Base-by-base conservation (phyloP, 2,797 vertebrate genomes). In the Moxostoma hubbsi region DNA sequence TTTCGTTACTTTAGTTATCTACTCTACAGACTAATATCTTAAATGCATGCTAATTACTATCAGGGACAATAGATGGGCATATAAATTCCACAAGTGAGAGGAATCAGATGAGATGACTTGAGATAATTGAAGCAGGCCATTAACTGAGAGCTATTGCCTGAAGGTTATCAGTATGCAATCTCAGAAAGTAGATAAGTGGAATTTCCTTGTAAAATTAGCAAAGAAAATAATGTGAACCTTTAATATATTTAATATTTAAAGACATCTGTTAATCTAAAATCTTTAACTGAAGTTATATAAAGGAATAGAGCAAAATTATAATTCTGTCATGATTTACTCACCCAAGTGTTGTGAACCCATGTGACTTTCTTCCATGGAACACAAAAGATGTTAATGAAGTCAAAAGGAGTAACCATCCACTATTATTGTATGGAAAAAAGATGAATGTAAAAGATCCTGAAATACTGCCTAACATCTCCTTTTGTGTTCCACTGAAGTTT, bases 81-180 rank as follows among this genome's bases (percentile, higher is more conserved):
- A 49, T n/a, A 59, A 50, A 73, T 73, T 61, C 15, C 45, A 59
- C 43, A 73, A 59, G 45, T 13, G 45, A 61, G 43, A 49, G 55
- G 15, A 73, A 61, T 73, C 46, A 18, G 70, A 73, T 50, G 55
- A 73, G 46, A 49, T 73, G 45, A 61, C n/a, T 13, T 71, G n/a
- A 71, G 68, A 57, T 57, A 71, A 71, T 73, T 70, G n/a, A 72
- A 73, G 55, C 13, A 10, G 55, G 12, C 50, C 45, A 73, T 73
- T 61, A 49, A 73, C 45, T 18, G 24, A 73, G 57, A 5, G 70
- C 54, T 49, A 47, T 49, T 12, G 11, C 46, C 70, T 49, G n/a
- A 61, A 61, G 55, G 55, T 73, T 73, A 73, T 61, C 45, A 8
- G 55, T 59, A 10, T 9, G 49, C 61, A 61, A 73, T 61, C 57